These are phyloP conservation scores for Halcyon badia DNA, from an alignment of 2,797 vertebrate genomes.

Conservation along the genomic window DNA sequence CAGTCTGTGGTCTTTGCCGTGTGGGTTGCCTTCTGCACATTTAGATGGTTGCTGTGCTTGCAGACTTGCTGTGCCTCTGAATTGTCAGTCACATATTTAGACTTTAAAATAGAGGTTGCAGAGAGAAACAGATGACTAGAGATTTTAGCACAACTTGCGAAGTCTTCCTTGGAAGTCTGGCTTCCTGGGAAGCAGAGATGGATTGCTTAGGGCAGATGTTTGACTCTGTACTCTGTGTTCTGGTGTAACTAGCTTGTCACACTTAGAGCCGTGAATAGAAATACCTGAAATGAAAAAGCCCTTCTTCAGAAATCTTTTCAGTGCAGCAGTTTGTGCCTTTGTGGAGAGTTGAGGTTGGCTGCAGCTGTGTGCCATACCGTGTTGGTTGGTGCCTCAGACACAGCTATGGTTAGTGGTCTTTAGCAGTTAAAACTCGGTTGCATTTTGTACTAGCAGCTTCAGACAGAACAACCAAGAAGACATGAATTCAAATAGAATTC, in stretches of 20 bases:
- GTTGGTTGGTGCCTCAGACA: background rate
- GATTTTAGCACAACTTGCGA: background rate
- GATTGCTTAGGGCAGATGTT: background rate
- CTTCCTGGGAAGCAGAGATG: background rate
- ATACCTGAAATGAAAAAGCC: background rate
- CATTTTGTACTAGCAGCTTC: background rate
- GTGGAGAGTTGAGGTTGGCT: background rate
- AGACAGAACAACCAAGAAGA: background rate
- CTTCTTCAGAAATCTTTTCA: background rate
- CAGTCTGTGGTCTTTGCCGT: accelerated
- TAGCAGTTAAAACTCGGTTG: no score
- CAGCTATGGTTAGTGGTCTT: accelerated
- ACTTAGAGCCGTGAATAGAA: background rate
- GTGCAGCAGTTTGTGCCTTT: background rate
- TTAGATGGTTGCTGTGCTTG: background rate
- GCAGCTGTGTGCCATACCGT: background rate
- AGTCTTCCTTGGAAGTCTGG: background rate
- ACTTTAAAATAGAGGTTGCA: background rate
- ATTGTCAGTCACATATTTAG: background rate
- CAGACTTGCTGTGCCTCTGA: background rate
- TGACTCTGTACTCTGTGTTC: background rate
- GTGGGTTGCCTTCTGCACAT: background rate
- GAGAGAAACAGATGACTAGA: background rate
- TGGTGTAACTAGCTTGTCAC: background rate
- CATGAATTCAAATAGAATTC: background rate